Conservation (phyloP, 1,140 invertebrate species). For the Ceratina japonica region DNA sequence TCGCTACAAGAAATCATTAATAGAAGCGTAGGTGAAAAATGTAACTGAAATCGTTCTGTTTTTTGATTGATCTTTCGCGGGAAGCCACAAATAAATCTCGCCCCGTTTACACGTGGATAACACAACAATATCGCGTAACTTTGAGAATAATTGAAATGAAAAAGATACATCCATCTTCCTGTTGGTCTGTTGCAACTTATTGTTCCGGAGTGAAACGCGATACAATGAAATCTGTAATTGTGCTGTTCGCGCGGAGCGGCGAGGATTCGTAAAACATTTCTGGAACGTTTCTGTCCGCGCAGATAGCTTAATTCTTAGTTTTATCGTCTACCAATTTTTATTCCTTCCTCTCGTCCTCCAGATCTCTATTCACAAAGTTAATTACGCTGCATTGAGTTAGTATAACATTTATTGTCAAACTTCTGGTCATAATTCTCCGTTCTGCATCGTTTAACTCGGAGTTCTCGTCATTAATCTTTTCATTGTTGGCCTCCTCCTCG, state of each 20-base stretch:
- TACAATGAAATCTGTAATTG: not conserved
- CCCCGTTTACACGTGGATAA: not conserved
- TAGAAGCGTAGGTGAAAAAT: not conserved
- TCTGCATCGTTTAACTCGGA: not conserved
- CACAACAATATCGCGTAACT: slow-evolving; percentile 2
- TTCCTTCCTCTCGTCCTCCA: not conserved
- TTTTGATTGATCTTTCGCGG: not conserved
- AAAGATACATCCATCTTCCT: not conserved
- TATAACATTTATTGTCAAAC: not conserved
- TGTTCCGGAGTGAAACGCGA: not conserved
- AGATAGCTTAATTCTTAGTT: not conserved
- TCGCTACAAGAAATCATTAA: not conserved
- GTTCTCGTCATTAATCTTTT: not conserved
- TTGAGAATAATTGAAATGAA: slow-evolving; percentile 24
- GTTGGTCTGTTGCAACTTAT: not conserved
- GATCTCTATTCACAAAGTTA: not conserved
- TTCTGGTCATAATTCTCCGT: not conserved
- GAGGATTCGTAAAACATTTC: not conserved
- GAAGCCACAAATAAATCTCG: not conserved
- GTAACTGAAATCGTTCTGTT: not conserved
- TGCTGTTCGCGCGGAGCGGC: too few relatives aligned
- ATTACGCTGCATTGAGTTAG: not conserved
- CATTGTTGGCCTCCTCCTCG: not conserved
- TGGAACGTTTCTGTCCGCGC: not conserved
- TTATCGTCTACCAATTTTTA: not conserved